These are phyloP conservation scores for Ceratitis capitata DNA, from an alignment of 1,140 invertebrate genomes.

Conservation along the genomic window DNA sequence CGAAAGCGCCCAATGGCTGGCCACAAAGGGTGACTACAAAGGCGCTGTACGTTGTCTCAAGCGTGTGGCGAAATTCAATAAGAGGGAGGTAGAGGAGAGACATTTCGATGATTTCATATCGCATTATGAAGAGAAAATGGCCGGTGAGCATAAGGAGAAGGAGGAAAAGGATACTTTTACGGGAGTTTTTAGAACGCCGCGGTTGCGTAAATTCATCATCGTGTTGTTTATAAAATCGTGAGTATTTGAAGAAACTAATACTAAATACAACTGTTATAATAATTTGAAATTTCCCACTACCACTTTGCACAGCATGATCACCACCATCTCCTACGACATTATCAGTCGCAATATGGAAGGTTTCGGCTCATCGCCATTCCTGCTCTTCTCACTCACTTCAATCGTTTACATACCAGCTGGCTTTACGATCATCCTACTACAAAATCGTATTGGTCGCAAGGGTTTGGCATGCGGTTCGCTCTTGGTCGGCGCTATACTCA, in stretches of 20 bases:
- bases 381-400: conserved; percentile 68
- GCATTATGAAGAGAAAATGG: conserved; percentile 52
- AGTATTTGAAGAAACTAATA: conserved; percentile 49
- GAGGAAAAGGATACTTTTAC: conserved; percentile 54
- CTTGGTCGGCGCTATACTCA: conserved; percentile 68
- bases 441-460: conserved; percentile 70
- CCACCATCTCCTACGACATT: conserved; percentile 72
- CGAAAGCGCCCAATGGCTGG: conserved; percentile 72
- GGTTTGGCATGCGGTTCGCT: conserved; percentile 69
- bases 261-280: background rate
- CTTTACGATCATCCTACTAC: conserved; percentile 68
- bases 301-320: conserved; percentile 66
- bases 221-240: conserved; percentile 71
- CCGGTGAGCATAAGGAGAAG: conserved; percentile 44
- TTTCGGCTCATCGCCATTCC: conserved; percentile 69
- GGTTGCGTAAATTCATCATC: conserved; percentile 67
- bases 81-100: conserved; percentile 64
- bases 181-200: conserved; percentile 67
- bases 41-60: conserved; percentile 68
- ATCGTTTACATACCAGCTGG: conserved; percentile 69
- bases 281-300: background rate
- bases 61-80: conserved; percentile 70
- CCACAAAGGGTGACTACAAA: conserved; percentile 68
- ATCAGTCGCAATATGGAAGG: conserved; percentile 71
- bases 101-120: conserved; percentile 64